Base-by-base conservation (phyloP, 2,113 vertebrate genomes). In the Copsychus sechellarum region DNA sequence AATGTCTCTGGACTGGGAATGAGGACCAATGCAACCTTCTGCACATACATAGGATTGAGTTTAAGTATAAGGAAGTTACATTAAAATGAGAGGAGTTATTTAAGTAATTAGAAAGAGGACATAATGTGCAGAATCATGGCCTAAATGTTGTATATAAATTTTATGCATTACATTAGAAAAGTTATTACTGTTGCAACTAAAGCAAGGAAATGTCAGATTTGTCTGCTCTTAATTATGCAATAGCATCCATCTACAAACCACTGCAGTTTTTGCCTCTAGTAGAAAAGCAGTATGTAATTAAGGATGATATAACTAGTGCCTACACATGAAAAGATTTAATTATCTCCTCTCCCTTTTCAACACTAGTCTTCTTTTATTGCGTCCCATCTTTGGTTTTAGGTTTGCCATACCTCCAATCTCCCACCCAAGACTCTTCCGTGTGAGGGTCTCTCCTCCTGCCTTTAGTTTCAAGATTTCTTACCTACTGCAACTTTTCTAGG, bases 261-360 rank as follows among this genome's bases (percentile, higher is more conserved):
- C 61, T 69, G 74, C 0, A 5, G 26, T 43, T 88, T 93, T 79
- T 5, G 6, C 57, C 51, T 78, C 65, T 69, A 92, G 51, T 78
- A 70, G 66, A 80, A 90, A 93, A 88, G n/a, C 22, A n/a, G 40
- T 69, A 56, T 86, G 67, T 61, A 93, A 93, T 91, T 95, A 93
- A 93, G 67, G 54, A 86, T 86, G 40, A 76, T 86, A 74, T 48
- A 96, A 88, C 36, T 88, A 66, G 48, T 82, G 57, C 53, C 62
- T 73, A 73, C 12, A 73, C 22, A 77, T 72, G 31, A 86, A 93
- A 93, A 88, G 54, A 90, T 88, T 88, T 86, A 47, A 91, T 95
- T 93, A 90, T 77, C 45, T 92, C 16, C 12, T 82, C 31, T 86
- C 6, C 7, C 16, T 90, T 93, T 90, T 82, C 31, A 67, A 85